These are phyloP conservation scores for Chelon labrosus DNA, from an alignment of 2,797 vertebrate species.

Conservation along the genomic window DNA sequence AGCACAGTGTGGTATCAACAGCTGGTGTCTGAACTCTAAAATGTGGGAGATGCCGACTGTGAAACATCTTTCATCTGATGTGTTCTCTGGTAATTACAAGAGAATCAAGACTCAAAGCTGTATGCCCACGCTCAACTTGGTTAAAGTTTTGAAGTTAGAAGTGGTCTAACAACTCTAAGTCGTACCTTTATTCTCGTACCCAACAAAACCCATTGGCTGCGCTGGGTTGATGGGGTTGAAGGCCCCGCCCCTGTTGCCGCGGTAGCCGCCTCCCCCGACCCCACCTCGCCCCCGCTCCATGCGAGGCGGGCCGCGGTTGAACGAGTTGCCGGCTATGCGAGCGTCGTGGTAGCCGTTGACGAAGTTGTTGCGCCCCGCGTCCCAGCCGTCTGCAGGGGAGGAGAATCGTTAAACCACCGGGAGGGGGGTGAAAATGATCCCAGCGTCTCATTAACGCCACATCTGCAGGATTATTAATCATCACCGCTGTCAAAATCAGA, in stretches of 20 bases:
- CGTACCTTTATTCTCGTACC: slow-evolving; percentile 85
- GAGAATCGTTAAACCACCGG: neutral
- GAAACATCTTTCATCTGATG: neutral
- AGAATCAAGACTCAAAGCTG: neutral
- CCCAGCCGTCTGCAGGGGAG: slow-evolving; percentile 82
- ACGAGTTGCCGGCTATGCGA: slow-evolving; percentile 82
- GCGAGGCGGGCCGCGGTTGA: slow-evolving; percentile 80
- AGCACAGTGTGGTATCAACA: neutral
- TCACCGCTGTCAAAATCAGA: too few relatives aligned
- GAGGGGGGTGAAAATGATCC: too few relatives aligned
- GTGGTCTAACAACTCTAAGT: too few relatives aligned
- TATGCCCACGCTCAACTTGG: too few relatives aligned
- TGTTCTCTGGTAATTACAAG: neutral
- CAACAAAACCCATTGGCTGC: slow-evolving; percentile 73
- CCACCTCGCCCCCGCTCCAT: slow-evolving; percentile 84
- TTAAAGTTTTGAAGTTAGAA: too few relatives aligned
- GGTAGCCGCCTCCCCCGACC: slow-evolving; percentile 78
- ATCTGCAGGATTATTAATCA: neutral
- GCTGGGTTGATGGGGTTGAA: slow-evolving; percentile 82
- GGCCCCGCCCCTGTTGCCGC: slow-evolving; percentile 77
- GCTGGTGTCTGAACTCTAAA: neutral
- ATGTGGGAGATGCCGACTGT: neutral
- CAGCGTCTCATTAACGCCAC: neutral
- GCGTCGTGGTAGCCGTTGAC: slow-evolving; percentile 87
- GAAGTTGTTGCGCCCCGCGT: slow-evolving; percentile 82